phyloP scores from a whole-genome alignment of 2,888 invertebrate species.

The Rhaphigaster nebulosa region DNA sequence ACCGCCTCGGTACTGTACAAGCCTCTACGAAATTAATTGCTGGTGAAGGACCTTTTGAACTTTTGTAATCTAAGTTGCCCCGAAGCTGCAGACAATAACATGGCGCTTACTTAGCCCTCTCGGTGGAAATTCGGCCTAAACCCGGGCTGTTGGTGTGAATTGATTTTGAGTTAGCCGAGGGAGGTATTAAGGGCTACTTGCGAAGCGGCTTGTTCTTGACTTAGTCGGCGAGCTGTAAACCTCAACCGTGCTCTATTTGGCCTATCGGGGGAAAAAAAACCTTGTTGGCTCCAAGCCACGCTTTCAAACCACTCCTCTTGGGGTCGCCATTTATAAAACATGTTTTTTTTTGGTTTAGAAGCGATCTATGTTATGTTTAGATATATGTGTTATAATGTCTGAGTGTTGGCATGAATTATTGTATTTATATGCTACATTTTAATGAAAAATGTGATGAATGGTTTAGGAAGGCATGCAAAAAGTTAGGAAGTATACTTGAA shows the following conservation, averaged over 20 bases:
- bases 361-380: neutral
- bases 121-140: neutral
- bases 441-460: too few species aligned
- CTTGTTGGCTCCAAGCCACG: neutral
- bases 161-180: neutral
- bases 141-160: neutral
- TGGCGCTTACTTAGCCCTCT: neutral
- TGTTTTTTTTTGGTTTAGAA: neutral
- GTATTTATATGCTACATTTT: too few species aligned
- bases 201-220: neutral
- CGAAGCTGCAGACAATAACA: conserved; percentile 27
- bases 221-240: neutral
- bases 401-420: neutral
- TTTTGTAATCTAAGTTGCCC: conserved; percentile 27
- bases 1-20: neutral
- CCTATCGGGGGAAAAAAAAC: neutral
- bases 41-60: conserved; percentile 30
- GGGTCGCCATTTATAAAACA: neutral
- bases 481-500: too few species aligned
- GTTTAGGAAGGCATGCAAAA: too few species aligned
- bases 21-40: neutral
- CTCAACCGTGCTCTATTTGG: neutral
- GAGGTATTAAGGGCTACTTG: neutral
- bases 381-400: neutral
- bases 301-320: neutral